phyloP scores from a whole-genome alignment of 2,113 vertebrate genomes.

The Pristiophorus japonicus region DNA sequence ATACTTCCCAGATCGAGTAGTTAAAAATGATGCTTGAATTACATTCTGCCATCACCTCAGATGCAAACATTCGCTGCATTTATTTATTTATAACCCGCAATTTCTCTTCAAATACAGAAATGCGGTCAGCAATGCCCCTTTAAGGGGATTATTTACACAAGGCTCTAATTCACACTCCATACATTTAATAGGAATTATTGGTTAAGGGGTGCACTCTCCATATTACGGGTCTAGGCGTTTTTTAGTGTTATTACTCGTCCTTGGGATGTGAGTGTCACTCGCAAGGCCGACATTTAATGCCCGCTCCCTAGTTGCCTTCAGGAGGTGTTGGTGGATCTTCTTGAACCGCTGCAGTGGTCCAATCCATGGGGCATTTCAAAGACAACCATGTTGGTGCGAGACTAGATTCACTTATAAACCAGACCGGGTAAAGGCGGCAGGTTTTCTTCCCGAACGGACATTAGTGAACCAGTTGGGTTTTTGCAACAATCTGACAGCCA shows the following conservation, averaged over 20 bases:
- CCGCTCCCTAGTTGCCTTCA: background rate
- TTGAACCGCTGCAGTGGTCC: too few species aligned
- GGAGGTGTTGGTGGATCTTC: background rate
- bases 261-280: background rate
- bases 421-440: background rate
- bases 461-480: background rate
- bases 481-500: background rate
- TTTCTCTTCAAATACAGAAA: background rate
- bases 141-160: background rate
- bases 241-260: background rate
- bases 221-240: too few species aligned
- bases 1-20: too few species aligned
- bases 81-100: background rate
- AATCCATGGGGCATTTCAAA: background rate
- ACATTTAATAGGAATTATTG: background rate
- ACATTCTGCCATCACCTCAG: background rate
- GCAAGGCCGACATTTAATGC: background rate
- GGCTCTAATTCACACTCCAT: background rate
- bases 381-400: background rate
- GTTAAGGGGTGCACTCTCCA: background rate
- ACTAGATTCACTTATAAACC: background rate
- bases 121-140: background rate
- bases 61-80: background rate
- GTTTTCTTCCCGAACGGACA: background rate
- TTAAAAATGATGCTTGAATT: background rate